Evolutionary conservation across 1,140 invertebrate species (phyloP).

Genomic region (Proales similis): DNA sequence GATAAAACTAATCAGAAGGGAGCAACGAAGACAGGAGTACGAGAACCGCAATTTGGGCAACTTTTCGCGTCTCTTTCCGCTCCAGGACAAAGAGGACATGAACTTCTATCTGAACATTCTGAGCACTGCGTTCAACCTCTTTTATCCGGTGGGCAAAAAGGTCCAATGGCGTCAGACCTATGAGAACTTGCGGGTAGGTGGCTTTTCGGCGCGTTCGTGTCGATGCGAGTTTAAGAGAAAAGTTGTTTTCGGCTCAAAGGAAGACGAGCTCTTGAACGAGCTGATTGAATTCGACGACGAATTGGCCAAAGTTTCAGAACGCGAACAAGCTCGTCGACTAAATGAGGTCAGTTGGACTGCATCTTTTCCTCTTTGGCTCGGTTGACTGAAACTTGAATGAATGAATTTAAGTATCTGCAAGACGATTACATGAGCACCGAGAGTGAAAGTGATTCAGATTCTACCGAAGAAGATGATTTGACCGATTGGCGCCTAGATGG

Average conservation of each 20-base stretch:
- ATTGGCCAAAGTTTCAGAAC: conserved; percentile 18
- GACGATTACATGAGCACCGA: conserved; percentile 26
- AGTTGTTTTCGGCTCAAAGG: neutral
- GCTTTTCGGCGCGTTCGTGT: too few relatives aligned
- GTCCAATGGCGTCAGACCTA: conserved; percentile 31
- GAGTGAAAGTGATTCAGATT: conserved; percentile 4
- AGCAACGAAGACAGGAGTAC: conserved; percentile 47
- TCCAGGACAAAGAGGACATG: conserved; percentile 43
- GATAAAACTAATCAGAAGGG: conserved; percentile 44
- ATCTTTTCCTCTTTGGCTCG: too few relatives aligned
- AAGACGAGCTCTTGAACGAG: conserved; percentile 25
- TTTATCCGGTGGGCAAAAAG: conserved; percentile 32
- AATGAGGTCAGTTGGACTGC: too few relatives aligned
- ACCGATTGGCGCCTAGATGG: too few relatives aligned
- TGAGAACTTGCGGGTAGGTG: conserved; percentile 13
- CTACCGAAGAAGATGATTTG: conserved; percentile 24
- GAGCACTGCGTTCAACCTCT: conserved; percentile 28
- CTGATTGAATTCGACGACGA: conserved; percentile 29
- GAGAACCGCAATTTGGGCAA: conserved; percentile 50
- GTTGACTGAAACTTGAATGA: too few relatives aligned
- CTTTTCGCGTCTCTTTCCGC: conserved; percentile 51
- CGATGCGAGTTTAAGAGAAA: neutral
- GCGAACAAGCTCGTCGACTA: conserved; percentile 8
- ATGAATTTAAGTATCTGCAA: conserved; percentile 21
- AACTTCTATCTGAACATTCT: conserved; percentile 30